Evolutionary conservation across 92 coral and sea anemone genomes (phyloP).

Genomic region (Parazoanthus atlanticus): DNA sequence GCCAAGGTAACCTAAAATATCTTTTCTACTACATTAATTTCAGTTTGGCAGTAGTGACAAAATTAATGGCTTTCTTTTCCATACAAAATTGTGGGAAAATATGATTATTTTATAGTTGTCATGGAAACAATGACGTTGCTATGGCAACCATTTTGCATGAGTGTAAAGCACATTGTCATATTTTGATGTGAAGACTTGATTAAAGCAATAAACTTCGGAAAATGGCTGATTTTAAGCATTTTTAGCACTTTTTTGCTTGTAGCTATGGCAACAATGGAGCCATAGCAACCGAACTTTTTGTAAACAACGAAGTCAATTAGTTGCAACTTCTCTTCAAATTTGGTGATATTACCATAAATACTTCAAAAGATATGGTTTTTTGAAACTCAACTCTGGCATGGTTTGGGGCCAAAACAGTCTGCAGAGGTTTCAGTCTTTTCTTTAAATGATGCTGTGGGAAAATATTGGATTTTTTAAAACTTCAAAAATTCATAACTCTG

Average conservation of each 20-base stretch:
- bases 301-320: neutral
- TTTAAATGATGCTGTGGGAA: too few species aligned
- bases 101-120: neutral
- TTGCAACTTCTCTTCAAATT: neutral
- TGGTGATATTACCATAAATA: neutral
- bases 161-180: neutral
- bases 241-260: constrained; percentile 7
- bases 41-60: too few species aligned
- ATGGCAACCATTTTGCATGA: neutral
- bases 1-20: constrained; percentile 1
- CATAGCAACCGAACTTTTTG: constrained; percentile 6
- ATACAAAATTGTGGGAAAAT: neutral
- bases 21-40: too few species aligned
- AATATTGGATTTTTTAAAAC: too few species aligned
- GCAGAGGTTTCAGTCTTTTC: too few species aligned
- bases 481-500: too few species aligned
- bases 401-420: too few species aligned
- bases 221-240: neutral
- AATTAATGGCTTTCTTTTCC: neutral
- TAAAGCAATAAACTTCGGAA: neutral
- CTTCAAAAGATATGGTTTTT: too few species aligned
- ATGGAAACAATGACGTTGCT: neutral
- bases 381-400: too few species aligned
- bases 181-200: neutral
- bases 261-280: constrained; percentile 15